Conservation (phyloP, 1,140 invertebrate genomes). For the Dendrolimus punctatus region DNA sequence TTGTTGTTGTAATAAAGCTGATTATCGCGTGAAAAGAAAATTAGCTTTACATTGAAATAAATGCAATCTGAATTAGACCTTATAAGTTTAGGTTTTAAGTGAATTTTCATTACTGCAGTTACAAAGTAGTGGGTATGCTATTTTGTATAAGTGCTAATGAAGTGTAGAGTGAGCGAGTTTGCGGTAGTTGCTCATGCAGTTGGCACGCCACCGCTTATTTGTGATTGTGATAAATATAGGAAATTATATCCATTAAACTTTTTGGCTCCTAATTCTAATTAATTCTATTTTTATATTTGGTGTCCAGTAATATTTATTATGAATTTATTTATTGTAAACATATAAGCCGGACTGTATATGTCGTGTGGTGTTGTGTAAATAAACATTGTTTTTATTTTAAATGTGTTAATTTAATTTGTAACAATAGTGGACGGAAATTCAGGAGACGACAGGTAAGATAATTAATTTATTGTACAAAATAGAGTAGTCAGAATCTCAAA, state of each 20-base stretch:
- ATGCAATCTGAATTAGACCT: conserved; percentile 19
- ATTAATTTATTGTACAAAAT: not conserved
- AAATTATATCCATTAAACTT: conserved; percentile 8
- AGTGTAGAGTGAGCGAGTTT: conserved; percentile 61
- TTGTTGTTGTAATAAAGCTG: conserved; percentile 9
- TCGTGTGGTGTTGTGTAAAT: conserved; percentile 14
- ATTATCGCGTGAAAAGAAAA: conserved; percentile 11
- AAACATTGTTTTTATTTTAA: conserved; percentile 14
- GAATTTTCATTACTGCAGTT: conserved; percentile 16
- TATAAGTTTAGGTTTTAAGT: conserved; percentile 17
- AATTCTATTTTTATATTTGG: no score
- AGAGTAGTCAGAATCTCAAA: no score
- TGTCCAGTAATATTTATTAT: no score
- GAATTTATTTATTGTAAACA: no score
- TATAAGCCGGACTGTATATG: no score
- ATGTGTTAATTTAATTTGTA: conserved; percentile 20
- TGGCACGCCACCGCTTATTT: conserved; percentile 59
- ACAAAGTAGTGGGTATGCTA: conserved; percentile 43
- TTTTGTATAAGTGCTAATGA: conserved; percentile 64
- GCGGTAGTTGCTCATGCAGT: conserved; percentile 62
- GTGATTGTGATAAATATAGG: conserved; percentile 47
- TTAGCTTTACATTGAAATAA: no score
- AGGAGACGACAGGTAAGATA: conserved; percentile 25
- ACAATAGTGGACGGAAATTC: conserved; percentile 28
- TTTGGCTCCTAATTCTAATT: no score